Percentiles rank a stretch among this genome's conserved stretches.
Conservation (phyloP, 2,113 vertebrate genomes). For the Athene cunicularia region DNA sequence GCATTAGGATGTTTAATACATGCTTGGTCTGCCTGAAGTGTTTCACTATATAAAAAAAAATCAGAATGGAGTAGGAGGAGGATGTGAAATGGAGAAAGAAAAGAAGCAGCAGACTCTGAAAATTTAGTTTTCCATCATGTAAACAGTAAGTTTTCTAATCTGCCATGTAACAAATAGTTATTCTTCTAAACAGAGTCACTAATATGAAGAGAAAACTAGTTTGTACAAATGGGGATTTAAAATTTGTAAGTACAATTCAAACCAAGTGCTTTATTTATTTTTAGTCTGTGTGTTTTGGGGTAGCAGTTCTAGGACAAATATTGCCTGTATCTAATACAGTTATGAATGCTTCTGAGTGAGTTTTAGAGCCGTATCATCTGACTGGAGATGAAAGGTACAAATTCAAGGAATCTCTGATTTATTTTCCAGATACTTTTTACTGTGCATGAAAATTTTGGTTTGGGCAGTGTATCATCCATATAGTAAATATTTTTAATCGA, state of each 20-base stretch:
- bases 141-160: background rate
- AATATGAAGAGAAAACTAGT: background rate
- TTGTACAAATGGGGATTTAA: background rate
- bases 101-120: background rate
- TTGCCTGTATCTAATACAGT: background rate
- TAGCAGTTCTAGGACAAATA: background rate
- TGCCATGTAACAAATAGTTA: background rate
- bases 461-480: background rate
- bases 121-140: background rate
- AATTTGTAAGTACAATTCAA: background rate
- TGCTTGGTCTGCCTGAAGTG: background rate
- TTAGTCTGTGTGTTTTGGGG: background rate
- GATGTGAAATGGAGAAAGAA: background rate
- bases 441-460: background rate
- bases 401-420: background rate
- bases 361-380: background rate
- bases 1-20: background rate
- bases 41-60: background rate
- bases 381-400: background rate
- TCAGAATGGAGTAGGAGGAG: background rate
- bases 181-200: background rate
- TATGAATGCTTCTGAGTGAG: background rate
- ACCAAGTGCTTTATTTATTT: background rate
- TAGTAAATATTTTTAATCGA: background rate
- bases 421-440: background rate